A percentile compares a stretch with the other conserved stretches of the same genome.
Evolutionary conservation across 2,797 vertebrate genomes (phyloP).

Genomic region (Mus minutoides): DNA sequence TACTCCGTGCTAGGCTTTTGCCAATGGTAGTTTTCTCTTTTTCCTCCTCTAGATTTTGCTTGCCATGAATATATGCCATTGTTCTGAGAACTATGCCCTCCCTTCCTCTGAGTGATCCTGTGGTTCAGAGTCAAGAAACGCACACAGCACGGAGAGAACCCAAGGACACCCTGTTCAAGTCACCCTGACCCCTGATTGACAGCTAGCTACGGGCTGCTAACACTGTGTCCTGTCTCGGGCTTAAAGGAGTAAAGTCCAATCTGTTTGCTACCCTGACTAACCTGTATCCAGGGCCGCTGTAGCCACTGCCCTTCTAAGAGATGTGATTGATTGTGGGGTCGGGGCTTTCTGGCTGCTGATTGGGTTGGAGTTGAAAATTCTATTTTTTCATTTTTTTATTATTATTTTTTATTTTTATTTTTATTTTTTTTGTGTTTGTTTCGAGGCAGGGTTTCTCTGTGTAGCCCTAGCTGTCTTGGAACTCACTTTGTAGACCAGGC

Average conservation of each 20-base stretch:
- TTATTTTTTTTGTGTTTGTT: too few relatives aligned
- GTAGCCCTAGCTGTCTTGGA: too few relatives aligned
- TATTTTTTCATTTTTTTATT: conserved; percentile 21
- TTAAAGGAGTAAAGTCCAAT: neutral
- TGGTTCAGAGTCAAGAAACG: neutral
- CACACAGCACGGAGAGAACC: too few relatives aligned
- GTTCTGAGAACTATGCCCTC: neutral
- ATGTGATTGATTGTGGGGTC: neutral
- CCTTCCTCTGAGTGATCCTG: neutral
- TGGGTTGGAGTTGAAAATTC: neutral
- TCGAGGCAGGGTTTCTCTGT: too few relatives aligned
- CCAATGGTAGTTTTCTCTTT: neutral
- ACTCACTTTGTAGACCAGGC: too few relatives aligned
- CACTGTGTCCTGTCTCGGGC: too few relatives aligned
- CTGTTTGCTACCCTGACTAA: neutral
- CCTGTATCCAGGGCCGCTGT: neutral
- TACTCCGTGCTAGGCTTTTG: neutral
- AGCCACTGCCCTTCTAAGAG: neutral
- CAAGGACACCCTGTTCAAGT: neutral
- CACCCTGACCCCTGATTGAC: accelerated
- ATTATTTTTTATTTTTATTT: conserved; percentile 40
- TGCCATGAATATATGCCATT: neutral
- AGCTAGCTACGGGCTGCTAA: neutral
- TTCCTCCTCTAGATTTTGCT: neutral
- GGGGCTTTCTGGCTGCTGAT: neutral